Conservation (phyloP, 2,797 vertebrate species). For the Parotocinclus haroldoi region DNA sequence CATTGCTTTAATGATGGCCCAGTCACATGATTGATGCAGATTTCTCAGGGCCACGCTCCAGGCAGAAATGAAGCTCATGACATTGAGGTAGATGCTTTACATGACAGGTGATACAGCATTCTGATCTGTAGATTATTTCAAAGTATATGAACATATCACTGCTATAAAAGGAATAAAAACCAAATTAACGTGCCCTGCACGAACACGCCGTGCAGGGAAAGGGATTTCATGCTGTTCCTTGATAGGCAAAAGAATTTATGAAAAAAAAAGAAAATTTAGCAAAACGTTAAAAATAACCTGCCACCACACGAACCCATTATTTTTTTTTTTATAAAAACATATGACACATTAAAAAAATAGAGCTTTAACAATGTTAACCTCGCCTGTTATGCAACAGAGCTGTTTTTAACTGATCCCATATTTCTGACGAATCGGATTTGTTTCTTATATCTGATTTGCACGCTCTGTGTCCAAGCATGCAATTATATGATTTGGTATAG, state of each 20-base stretch:
- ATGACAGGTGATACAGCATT: constrained; percentile 64
- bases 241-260: constrained; percentile 48
- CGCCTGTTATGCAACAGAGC: constrained; percentile 42
- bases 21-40: constrained; percentile 20
- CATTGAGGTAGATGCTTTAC: constrained; percentile 71
- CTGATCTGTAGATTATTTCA: constrained; percentile 55
- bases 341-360: constrained; percentile 64
- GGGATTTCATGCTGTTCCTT: not conserved
- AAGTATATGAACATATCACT: constrained; percentile 8
- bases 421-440: constrained; percentile 37
- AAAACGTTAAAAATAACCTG: constrained; percentile 59
- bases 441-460: constrained; percentile 37
- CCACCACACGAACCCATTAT: constrained; percentile 47
- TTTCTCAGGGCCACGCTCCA: constrained; percentile 54
- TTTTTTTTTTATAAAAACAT: constrained; percentile 61
- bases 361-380: constrained; percentile 57
- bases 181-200: not conserved
- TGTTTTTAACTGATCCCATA: constrained; percentile 18
- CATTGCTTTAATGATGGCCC: constrained; percentile 29
- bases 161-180: constrained; percentile 21
- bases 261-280: constrained; percentile 44
- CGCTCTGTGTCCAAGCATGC: constrained; percentile 57
- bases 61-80: constrained; percentile 51
- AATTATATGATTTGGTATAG: constrained; percentile 60
- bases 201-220: too few relatives aligned